Conservation (phyloP, 35 echinoderm and acorn worm species). For the Lytechinus pictus region DNA sequence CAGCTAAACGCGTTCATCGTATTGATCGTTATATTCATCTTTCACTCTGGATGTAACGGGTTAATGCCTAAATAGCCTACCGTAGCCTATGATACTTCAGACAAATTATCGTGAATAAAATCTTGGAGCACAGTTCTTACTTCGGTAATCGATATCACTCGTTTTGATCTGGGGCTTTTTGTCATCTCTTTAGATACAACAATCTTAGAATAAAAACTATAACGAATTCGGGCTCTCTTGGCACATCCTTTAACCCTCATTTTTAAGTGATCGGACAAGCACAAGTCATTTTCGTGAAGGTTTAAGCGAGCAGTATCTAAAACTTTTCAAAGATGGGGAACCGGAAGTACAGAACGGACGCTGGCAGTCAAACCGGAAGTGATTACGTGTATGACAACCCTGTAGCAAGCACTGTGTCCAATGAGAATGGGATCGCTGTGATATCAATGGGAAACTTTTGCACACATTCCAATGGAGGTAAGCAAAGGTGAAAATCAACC, state of each 20-base stretch:
- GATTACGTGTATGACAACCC: conserved; percentile 4
- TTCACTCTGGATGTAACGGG: too few species aligned
- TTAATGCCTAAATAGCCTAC: too few species aligned
- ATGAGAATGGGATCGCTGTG: not conserved
- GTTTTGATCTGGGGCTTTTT: too few species aligned
- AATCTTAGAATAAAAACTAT: not conserved
- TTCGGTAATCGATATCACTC: too few species aligned
- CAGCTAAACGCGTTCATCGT: too few species aligned
- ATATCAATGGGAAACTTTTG: not conserved
- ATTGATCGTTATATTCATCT: too few species aligned
- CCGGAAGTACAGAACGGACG: conserved; percentile 7
- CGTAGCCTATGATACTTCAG: too few species aligned
- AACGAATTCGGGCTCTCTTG: not conserved
- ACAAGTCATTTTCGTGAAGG: not conserved
- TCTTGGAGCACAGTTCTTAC: too few species aligned
- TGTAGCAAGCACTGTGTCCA: not conserved
- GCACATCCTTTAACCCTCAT: not conserved
- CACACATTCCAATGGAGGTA: not conserved
- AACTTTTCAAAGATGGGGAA: not conserved
- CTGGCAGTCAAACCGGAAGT: not conserved
- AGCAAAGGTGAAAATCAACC: not conserved
- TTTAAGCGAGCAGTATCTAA: not conserved
- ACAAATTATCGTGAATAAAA: too few species aligned
- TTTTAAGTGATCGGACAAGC: not conserved
- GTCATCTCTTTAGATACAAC: not conserved